Percentiles rank a stretch among this genome's conserved stretches.
phyloP scores from a whole-genome alignment of 2,797 vertebrate species.

The Trematomus bernacchii region DNA sequence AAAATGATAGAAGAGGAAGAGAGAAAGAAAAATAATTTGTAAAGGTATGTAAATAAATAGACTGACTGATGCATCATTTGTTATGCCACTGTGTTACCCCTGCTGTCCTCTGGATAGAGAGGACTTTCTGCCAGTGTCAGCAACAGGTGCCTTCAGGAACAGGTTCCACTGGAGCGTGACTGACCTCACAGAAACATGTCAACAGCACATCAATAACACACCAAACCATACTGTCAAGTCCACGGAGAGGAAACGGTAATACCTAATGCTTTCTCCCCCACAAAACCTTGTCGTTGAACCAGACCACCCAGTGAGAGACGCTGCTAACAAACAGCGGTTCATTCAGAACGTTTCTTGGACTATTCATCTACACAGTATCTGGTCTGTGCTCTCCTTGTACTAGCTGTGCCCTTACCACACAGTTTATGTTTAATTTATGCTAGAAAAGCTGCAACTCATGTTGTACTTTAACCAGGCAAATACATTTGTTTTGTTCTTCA shows the following conservation, averaged over 20 bases:
- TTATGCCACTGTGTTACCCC: constrained; percentile 3
- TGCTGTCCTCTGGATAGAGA: constrained; percentile 8
- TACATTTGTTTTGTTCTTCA: not conserved
- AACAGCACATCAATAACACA: constrained; percentile 71
- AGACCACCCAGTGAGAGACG: constrained; percentile 73
- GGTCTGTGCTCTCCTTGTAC: not conserved
- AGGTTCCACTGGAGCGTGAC: constrained; percentile 46
- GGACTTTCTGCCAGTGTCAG: constrained; percentile 47
- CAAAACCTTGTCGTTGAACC: constrained; percentile 33
- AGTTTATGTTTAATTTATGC: constrained; percentile 4
- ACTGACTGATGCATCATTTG: not conserved
- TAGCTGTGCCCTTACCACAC: not conserved
- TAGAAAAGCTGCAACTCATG: not conserved
- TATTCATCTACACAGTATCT: constrained; percentile 31
- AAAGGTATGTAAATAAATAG: constrained; percentile 11
- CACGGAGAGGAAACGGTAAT: constrained; percentile 59
- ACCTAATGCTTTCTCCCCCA: constrained; percentile 69
- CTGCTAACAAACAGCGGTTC: constrained; percentile 51
- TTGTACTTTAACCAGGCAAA: not conserved
- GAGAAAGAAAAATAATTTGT: not conserved
- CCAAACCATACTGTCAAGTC: constrained; percentile 37
- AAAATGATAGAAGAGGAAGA: constrained; percentile 16
- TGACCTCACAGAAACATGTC: constrained; percentile 60
- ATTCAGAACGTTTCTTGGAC: constrained; percentile 8
- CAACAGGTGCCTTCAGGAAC: constrained; percentile 71